These are phyloP conservation scores for Stenolophus ochropezus DNA, from an alignment of 2,888 invertebrate species.

Conservation along the genomic window DNA sequence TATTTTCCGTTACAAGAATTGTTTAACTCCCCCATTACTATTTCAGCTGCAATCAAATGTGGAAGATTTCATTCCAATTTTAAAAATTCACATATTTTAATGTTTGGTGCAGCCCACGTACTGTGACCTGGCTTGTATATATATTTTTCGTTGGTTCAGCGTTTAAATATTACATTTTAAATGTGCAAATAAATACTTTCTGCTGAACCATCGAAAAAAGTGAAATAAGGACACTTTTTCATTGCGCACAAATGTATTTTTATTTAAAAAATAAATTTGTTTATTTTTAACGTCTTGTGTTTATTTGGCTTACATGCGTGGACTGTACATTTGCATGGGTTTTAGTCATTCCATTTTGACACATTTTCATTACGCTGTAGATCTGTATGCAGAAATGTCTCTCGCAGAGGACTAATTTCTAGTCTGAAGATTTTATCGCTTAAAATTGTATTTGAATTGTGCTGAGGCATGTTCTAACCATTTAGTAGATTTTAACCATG, in stretches of 20 bases:
- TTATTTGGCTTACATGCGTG: constrained; percentile 25
- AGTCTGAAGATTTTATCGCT: constrained; percentile 31
- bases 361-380: constrained; percentile 44
- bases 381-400: constrained; percentile 43
- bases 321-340: constrained; percentile 39
- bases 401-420: constrained; percentile 24
- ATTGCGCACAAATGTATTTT: neutral
- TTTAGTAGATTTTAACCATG: neutral
- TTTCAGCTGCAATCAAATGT: too few relatives aligned
- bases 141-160: constrained; percentile 15
- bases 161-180: constrained; percentile 1
- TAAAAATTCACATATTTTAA: constrained; percentile 33
- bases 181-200: neutral
- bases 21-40: too few relatives aligned
- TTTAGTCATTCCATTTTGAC: constrained; percentile 24
- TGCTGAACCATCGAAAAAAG: neutral
- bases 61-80: too few relatives aligned
- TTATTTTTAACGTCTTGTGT: neutral
- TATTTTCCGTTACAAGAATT: too few relatives aligned
- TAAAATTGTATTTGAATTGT: neutral
- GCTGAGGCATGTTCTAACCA: constrained; percentile 8
- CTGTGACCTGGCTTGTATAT: neutral
- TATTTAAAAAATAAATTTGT: constrained; percentile 3
- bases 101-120: constrained; percentile 30
- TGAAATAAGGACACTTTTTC: constrained; percentile 10